Base-by-base conservation (phyloP, 2,113 vertebrate genomes). In the Nothobranchius furzeri region DNA sequence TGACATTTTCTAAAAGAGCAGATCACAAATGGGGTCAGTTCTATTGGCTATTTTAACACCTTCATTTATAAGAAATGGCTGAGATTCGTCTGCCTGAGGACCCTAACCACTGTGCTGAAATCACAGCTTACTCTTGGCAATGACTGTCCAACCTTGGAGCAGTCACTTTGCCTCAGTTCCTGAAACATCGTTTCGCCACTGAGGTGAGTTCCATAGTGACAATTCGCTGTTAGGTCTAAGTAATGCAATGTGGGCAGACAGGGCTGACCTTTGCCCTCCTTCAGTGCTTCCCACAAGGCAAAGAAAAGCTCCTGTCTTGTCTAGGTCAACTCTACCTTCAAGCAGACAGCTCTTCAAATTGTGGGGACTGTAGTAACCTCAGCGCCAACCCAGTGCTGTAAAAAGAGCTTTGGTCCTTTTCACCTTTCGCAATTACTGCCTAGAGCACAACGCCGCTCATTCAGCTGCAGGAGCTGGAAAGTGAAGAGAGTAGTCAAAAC, bases 321-420 rank as follows among this genome's bases (percentile, higher is more conserved):
- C 67, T 70, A 85, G 88, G 87, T 90, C 87, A 85, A 87, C 79
- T 72, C 82, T 42, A 60, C 78, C 88, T 89, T 89, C 78, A 85
- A 83, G 78, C 65, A 81, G 62, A 80, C 51, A 64, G 51, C 56
- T 57, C 80, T 77, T 90, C 79, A 86, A 78, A 78, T 75, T 79
- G 68, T 75, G 66, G 70, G 68, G 70, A 75, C 69, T 78, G 67
- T 52, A 82, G 66, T 88, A 84, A 86, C 87, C 86, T 85, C 77
- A 70, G 55, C 78, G 86, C 73, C 74, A 73, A 75, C 60, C 43
- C 65, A 37, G 78, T 25, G 68, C 65, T 57, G 78, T 60, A 24
- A 61, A 71, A 53, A 83, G 67, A 75, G 68, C 58, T 68, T 54
- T 59, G 54, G 64, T 55, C 54, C 72, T 79, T 69, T 58, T 70